Conservation (phyloP, 2,797 vertebrate species). For the Coracias cyanogaster region DNA sequence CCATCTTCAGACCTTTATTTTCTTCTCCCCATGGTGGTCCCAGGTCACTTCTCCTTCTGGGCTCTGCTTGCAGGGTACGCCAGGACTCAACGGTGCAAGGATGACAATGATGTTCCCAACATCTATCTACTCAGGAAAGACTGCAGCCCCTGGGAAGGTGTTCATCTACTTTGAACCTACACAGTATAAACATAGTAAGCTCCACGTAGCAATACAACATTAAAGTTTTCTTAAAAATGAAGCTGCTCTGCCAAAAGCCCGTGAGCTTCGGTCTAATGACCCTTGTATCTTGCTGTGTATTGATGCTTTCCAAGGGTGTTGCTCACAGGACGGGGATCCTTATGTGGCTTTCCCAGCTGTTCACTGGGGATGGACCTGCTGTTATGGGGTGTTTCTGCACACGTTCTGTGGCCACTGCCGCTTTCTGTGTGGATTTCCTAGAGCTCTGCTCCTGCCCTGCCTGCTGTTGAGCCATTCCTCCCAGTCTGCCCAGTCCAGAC, state of each 20-base stretch:
- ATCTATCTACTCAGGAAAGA: neutral
- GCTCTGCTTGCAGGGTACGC: neutral
- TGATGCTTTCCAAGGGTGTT: neutral
- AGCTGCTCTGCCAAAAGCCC: neutral
- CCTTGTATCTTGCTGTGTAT: neutral
- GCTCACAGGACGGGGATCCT: neutral
- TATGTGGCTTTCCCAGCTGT: neutral
- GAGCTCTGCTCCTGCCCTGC: neutral
- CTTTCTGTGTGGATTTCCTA: neutral
- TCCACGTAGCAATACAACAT: neutral
- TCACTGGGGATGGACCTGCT: neutral
- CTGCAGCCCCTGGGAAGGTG: neutral
- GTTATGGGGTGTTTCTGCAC: fast-evolving
- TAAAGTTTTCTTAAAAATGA: neutral
- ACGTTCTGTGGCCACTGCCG: neutral
- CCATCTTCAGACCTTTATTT: neutral
- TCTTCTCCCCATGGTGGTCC: neutral
- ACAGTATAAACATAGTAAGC: neutral
- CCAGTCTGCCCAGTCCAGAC: neutral
- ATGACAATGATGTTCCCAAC: neutral
- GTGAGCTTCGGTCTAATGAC: neutral
- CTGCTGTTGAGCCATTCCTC: neutral
- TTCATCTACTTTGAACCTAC: neutral
- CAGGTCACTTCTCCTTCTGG: neutral
- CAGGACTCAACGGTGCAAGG: neutral